Evolutionary conservation across 2,888 invertebrate genomes (phyloP), one percentile per base, ranked within the genome.

Genomic region (Amiota minor): DNA sequence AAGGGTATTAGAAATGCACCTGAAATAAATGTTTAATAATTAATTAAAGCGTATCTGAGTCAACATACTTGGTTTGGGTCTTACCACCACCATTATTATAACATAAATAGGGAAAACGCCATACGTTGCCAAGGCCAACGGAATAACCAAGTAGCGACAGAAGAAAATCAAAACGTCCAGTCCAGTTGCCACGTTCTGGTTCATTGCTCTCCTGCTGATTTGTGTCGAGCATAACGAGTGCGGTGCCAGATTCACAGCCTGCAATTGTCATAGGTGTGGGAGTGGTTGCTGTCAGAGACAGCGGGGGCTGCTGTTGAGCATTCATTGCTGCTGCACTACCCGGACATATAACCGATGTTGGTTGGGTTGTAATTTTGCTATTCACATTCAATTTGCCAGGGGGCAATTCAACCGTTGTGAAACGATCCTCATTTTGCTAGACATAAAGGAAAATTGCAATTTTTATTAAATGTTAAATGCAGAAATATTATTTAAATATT

Each of bases 1-100:
- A 96, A 96, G 11, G 96, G 96, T 87, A 96, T 94, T 23, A 96
- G 92, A 89, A 96, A 96, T 50, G 95, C 95, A 71, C 95, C 94
- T 93, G 90, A 11, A 69, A n/a, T 12, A 1, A 18, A n/a, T 45
- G 47, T 46, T 65, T 35, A 55, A 45, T 68, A 49, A 62, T 20
- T 4, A 47, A 56, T 35, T 45, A 35, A 35, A 35, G 35, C 2
- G 6, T 35, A 35, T 35, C 35, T 35, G 35, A 35, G 35, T 20
- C 8, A 2, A n/a, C 20, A 18, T 61, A 11, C 4, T 16, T 50
- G 11, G 11, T n/a, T 59, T 35, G 35, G 47, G 0, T 88, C 88
- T 85, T 82, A 93, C 93, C 94, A 81, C 94, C 94, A 64, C 94
- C 94, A 87, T 94, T 94, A 77, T 94, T 94, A 88, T 94, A 94